phyloP scores from a whole-genome alignment of 2,797 vertebrate species.

The Perodicticus potto region DNA sequence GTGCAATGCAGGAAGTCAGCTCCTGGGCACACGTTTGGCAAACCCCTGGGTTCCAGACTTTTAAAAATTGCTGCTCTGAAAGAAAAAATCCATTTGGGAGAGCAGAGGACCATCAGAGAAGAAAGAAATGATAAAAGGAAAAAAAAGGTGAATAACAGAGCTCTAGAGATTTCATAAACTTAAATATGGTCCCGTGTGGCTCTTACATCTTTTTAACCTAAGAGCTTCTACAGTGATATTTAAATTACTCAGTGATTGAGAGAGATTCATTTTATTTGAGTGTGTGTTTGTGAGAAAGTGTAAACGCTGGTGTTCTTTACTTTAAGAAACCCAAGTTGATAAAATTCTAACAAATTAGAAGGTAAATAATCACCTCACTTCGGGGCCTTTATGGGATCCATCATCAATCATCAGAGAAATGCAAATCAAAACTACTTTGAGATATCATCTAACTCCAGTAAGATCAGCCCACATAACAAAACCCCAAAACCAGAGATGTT shows the following conservation, averaged over 20 bases:
- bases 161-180: background rate
- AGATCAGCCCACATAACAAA: no score
- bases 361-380: no score
- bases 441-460: no score
- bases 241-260: background rate
- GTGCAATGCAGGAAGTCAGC: rapidly evolving
- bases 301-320: background rate
- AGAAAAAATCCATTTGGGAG: background rate
- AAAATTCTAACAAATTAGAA: background rate
- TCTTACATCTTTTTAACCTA: background rate
- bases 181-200: background rate
- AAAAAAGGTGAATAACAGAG: no score
- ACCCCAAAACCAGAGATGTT: no score
- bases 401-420: no score
- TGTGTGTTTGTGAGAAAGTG: background rate
- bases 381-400: background rate
- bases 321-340: background rate
- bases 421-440: no score
- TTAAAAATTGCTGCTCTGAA: background rate
- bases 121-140: background rate
- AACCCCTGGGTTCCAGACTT: no score
- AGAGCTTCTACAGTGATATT: background rate
- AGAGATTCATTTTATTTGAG: background rate
- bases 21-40: rapidly evolving
- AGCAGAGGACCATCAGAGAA: background rate